phyloP scores from a whole-genome alignment of 1,140 invertebrate genomes.

The Euglossa dilemma region DNA sequence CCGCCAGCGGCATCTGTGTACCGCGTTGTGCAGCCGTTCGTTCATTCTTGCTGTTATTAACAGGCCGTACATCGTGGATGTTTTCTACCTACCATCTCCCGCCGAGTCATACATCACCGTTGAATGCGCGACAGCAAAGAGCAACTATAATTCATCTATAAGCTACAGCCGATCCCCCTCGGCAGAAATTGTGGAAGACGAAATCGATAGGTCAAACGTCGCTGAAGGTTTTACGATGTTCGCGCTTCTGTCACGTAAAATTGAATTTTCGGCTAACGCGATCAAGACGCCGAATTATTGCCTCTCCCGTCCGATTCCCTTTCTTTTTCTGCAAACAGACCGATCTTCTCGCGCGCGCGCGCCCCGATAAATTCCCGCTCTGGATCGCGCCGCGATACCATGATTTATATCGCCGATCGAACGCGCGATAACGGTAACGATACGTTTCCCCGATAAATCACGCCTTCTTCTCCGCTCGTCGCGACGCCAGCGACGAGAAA shows the following conservation, averaged over 20 bases:
- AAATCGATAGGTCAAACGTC: constrained; percentile 74
- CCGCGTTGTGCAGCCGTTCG: constrained; percentile 74
- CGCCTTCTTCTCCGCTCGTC: no score
- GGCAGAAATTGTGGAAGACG: constrained; percentile 75
- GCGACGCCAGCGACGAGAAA: no score
- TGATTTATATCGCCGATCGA: background rate
- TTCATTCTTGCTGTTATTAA: constrained; percentile 80
- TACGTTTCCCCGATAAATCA: background rate
- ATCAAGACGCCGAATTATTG: background rate
- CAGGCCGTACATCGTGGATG: constrained; percentile 77
- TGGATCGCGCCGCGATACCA: background rate
- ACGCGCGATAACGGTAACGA: background rate
- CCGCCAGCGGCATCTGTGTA: constrained; percentile 78
- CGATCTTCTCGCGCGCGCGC: no score
- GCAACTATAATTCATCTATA: constrained; percentile 80
- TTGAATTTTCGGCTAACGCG: constrained; percentile 27
- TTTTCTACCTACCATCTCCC: constrained; percentile 74
- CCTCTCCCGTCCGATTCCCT: background rate
- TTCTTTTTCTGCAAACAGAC: background rate
- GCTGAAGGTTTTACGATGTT: constrained; percentile 51
- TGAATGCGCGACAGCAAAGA: constrained; percentile 80
- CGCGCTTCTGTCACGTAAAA: constrained; percentile 51
- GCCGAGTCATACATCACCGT: constrained; percentile 79
- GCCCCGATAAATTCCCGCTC: background rate
- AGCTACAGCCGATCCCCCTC: constrained; percentile 74